A percentile compares a stretch with the other conserved stretches of the same genome.
Conservation (phyloP, 2,888 invertebrate genomes). For the Gari tellinella region DNA sequence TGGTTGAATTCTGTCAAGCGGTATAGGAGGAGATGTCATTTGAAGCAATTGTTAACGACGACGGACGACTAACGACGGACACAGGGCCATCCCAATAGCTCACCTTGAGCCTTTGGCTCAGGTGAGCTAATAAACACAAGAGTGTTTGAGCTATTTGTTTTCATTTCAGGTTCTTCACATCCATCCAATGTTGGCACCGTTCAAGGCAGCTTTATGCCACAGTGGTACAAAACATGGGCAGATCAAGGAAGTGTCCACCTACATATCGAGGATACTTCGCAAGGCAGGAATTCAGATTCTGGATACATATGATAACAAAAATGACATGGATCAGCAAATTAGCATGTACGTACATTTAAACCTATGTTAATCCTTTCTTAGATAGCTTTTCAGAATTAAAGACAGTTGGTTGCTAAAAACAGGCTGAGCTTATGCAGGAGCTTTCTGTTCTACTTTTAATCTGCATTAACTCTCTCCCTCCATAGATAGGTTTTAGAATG, state of each 20-base stretch:
- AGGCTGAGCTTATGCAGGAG: no score
- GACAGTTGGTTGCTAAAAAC: neutral
- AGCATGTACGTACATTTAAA: slow-evolving; percentile 42
- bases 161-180: slow-evolving; percentile 71
- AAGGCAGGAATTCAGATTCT: slow-evolving; percentile 67
- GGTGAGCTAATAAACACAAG: no score
- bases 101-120: no score
- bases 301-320: slow-evolving; percentile 50
- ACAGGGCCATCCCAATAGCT: no score
- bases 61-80: no score
- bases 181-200: slow-evolving; percentile 75
- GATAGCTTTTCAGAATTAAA: neutral
- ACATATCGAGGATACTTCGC: slow-evolving; percentile 66
- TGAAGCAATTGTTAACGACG: no score
- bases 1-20: no score
- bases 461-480: no score
- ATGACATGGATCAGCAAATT: slow-evolving; percentile 61
- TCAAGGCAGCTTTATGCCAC: slow-evolving; percentile 70
- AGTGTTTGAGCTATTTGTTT: no score
- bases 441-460: no score
- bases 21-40: no score
- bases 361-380: neutral
- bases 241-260: slow-evolving; percentile 66
- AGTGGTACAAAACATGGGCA: slow-evolving; percentile 61
- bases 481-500: no score